Evolutionary conservation across 2,888 invertebrate genomes (phyloP).

Genomic region (Dynastes grantii): DNA sequence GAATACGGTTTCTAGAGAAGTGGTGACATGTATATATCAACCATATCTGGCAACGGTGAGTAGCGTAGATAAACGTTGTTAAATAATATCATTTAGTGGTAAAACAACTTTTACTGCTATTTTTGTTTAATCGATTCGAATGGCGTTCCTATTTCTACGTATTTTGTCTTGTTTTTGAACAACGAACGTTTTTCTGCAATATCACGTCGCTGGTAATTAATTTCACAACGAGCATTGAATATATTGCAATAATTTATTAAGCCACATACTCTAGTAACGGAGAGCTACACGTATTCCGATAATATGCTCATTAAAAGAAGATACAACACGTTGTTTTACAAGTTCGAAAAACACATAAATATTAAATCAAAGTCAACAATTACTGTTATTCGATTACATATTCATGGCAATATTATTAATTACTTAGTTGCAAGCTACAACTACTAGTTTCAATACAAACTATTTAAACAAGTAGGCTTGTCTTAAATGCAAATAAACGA

Average conservation of each 20-base stretch:
- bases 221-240: conserved; percentile 24
- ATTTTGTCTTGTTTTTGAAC: conserved; percentile 34
- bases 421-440: neutral
- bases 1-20: conserved; percentile 53
- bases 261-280: neutral
- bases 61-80: conserved; percentile 21
- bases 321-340: neutral
- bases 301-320: neutral
- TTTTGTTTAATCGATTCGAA: conserved; percentile 45
- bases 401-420: conserved; percentile 15
- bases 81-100: conserved; percentile 47
- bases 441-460: neutral
- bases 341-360: neutral
- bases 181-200: conserved; percentile 32
- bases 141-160: conserved; percentile 36
- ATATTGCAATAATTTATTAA: conserved; percentile 23
- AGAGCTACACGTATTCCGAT: neutral
- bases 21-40: conserved; percentile 51
- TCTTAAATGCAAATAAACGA: neutral
- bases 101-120: conserved; percentile 48
- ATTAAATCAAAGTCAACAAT: neutral
- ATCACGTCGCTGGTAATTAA: conserved; percentile 27
- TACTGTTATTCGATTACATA: conserved; percentile 2
- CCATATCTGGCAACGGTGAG: conserved; percentile 27
- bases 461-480: neutral